Conservation (phyloP, 2,888 invertebrate species). For the Callinectes sapidus region DNA sequence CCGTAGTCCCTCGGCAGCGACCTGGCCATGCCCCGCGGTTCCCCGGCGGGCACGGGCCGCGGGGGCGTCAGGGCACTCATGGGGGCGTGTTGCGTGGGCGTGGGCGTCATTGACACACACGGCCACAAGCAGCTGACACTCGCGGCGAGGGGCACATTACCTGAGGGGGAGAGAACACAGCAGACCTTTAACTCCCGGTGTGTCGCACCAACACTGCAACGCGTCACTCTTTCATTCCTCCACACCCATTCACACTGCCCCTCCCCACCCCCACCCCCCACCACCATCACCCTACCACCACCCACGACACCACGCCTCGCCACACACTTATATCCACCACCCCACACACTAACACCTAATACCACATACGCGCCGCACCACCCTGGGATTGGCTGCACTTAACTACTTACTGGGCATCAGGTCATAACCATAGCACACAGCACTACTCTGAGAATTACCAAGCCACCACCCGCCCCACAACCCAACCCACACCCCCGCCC, state of each 20-base stretch:
- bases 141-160: conserved; percentile 45
- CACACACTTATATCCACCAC: neutral
- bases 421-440: neutral
- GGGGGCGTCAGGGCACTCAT: conserved; percentile 58
- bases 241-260: neutral
- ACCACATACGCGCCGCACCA: neutral
- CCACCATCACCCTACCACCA: neutral
- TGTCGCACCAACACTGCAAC: neutral
- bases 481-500: too few relatives aligned
- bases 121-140: conserved; percentile 1
- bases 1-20: conserved; percentile 64
- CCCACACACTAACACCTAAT: too few relatives aligned
- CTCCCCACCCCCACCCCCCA: neutral
- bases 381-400: neutral
- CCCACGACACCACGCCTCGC: neutral
- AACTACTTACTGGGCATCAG: neutral
- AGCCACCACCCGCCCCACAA: too few relatives aligned
- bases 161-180: conserved; percentile 40
- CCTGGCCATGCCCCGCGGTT: conserved; percentile 52
- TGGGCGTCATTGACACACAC: conserved; percentile 49
- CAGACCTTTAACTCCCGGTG: neutral
- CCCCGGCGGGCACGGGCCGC: conserved; percentile 46
- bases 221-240: neutral
- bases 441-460: too few relatives aligned
- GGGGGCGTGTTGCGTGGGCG: conserved; percentile 45